phyloP scores from a whole-genome alignment of 2,113 vertebrate species.

The Mustela lutreola region DNA sequence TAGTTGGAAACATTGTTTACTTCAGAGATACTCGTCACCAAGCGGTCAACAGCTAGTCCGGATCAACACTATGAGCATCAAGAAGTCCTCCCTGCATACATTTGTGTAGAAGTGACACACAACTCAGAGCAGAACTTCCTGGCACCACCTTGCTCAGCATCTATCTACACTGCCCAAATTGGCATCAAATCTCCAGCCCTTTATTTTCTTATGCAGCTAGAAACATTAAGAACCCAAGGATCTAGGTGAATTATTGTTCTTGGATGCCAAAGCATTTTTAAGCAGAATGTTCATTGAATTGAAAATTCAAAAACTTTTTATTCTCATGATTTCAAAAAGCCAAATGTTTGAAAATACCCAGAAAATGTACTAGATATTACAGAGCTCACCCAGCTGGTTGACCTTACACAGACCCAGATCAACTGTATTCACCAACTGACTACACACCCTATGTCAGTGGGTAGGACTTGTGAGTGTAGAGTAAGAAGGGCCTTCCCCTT shows the following conservation, averaged over 20 bases:
- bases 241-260: background rate
- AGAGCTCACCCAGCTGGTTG: background rate
- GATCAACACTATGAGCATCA: accelerated
- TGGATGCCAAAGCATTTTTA: background rate
- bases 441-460: background rate
- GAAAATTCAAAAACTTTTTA: background rate
- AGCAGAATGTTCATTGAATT: background rate
- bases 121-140: background rate
- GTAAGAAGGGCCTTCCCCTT: background rate
- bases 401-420: background rate
- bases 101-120: background rate
- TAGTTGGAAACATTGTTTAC: background rate
- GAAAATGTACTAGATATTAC: background rate
- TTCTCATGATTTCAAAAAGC: background rate
- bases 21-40: background rate
- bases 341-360: background rate
- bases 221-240: background rate
- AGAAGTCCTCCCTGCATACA: accelerated
- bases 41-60: no score
- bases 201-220: background rate
- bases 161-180: background rate
- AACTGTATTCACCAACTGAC: background rate
- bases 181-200: background rate
- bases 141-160: background rate
- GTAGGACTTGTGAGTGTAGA: background rate